Conservation (phyloP, 2,113 vertebrate genomes). For the Xenopus laevis region DNA sequence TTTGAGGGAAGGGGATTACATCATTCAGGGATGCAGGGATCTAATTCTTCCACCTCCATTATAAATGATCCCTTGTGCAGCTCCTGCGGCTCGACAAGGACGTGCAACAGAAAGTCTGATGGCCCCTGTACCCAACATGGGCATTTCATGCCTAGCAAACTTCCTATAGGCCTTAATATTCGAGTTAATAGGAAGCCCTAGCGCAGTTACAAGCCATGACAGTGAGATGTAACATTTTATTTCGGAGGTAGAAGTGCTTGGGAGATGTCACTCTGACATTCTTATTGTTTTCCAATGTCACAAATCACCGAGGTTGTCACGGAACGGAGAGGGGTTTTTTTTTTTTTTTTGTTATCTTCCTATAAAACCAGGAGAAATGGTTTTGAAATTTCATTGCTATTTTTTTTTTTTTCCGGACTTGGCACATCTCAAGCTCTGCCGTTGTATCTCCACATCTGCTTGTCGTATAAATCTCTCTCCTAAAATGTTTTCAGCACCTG, state of each 20-base stretch:
- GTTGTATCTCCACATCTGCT: not conserved
- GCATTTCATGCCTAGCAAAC: too few relatives aligned
- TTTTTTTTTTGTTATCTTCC: not conserved
- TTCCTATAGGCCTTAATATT: too few relatives aligned
- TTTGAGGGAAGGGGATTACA: too few relatives aligned
- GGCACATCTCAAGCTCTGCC: not conserved
- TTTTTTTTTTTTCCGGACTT: not conserved
- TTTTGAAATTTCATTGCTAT: not conserved
- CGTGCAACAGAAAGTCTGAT: too few relatives aligned
- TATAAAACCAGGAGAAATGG: not conserved
- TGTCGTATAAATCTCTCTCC: not conserved
- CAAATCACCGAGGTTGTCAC: not conserved
- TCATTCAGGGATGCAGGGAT: too few relatives aligned
- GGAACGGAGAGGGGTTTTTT: not conserved
- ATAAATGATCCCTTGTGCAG: too few relatives aligned
- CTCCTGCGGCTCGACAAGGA: too few relatives aligned
- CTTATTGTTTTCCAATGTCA: not conserved
- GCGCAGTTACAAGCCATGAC: not conserved
- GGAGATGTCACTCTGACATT: not conserved
- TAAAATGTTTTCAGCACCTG: not conserved
- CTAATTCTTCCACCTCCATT: too few relatives aligned
- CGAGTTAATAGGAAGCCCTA: too few relatives aligned
- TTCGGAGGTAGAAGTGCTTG: not conserved
- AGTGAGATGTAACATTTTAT: not conserved
- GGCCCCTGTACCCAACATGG: too few relatives aligned